Evolutionary conservation across 2,797 vertebrate species (phyloP), one percentile per base, ranked within the genome.

Genomic region (Arctocebus calabarensis): DNA sequence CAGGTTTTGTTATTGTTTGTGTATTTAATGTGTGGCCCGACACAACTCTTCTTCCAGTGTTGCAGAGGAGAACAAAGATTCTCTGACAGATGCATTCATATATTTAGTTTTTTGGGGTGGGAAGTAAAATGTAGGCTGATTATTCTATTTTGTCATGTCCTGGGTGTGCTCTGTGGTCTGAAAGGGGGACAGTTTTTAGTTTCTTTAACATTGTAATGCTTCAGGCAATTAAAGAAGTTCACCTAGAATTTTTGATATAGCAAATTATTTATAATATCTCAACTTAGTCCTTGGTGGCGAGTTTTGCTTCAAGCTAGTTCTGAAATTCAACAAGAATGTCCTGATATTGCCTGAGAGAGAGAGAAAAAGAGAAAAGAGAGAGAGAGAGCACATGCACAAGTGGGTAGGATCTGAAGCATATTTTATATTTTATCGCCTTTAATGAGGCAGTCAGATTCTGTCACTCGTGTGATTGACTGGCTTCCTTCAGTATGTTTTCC

Each of bases 401-500:
- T 40, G 12, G 25, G 43, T 40, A 66, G 45, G 34, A 85, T 77
- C 14, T 62, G 64, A 52, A 73, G 16, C 57, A n/a, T 37, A 29
- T 84, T 94, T 93, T 91, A 13, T 29, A 14, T 90, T 84, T 94
- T 93, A 93, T 73, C 34, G 52, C 91, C 64, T 95, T 95, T 90
- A 92, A 92, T 87, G 77, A 88, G 68, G 52, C 27, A 83, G 48
- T 77, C 68, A 57, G 88, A 92, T 16, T 27, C 71, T 91, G 75
- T 29, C 81, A 75, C 37, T 92, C 64, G 52, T 29, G 40, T 86
- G 93, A 94, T 70, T 84, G 93, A 95, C 87, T 68, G n/a, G 20
- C 43, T 89, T 83, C 66, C 83, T 95, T 88, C 95, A 84, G 1
- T 48, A 29, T 59, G 71, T n/a, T 96, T 96, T 94, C 79, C 29